phyloP scores from a whole-genome alignment of 2,797 vertebrate species.

The Nyctalus aviator region DNA sequence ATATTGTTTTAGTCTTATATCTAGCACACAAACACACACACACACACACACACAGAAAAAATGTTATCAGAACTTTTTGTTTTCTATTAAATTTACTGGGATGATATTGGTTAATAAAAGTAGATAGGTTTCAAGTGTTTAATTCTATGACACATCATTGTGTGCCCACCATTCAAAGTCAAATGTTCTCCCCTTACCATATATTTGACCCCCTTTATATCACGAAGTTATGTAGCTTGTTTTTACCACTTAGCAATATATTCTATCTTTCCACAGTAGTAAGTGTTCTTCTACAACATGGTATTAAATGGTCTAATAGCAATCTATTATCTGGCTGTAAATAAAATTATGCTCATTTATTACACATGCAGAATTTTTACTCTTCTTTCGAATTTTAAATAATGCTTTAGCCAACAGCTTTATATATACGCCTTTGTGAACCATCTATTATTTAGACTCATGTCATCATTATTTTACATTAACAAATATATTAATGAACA shows the following conservation, averaged over 20 bases:
- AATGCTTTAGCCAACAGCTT: not conserved
- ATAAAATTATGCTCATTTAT: not conserved
- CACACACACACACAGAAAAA: not conserved
- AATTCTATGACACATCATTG: not conserved
- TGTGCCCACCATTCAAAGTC: not conserved
- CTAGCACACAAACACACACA: not conserved
- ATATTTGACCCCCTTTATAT: not conserved
- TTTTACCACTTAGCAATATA: not conserved
- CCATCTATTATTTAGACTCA: not conserved
- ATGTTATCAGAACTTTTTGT: not conserved
- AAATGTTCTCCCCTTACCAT: not conserved
- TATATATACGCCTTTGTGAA: not conserved
- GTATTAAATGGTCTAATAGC: not conserved
- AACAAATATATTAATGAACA: not conserved
- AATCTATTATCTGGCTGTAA: not conserved
- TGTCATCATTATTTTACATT: not conserved
- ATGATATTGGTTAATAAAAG: not conserved
- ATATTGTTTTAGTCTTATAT: not conserved
- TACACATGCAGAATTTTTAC: constrained; percentile 2
- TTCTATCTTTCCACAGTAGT: not conserved
- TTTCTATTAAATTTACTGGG: not conserved
- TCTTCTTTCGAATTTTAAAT: constrained; percentile 16
- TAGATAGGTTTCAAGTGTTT: not conserved
- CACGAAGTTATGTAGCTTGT: not conserved
- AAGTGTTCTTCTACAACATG: constrained; percentile 12